These are phyloP conservation scores for Sclerodermus sp. DNA, from an alignment of 2,888 invertebrate genomes.

Conservation along the genomic window DNA sequence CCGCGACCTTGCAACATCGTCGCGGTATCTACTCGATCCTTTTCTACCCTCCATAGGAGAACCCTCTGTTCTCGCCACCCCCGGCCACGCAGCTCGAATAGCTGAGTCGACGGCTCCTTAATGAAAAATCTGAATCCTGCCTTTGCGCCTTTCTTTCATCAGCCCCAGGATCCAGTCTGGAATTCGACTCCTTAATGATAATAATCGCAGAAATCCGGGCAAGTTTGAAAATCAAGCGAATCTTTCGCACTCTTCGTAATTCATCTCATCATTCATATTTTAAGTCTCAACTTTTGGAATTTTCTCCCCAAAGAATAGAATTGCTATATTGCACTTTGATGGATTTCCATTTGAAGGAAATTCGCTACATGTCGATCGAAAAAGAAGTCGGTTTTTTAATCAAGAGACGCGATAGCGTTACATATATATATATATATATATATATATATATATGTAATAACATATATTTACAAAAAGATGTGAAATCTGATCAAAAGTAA, in stretches of 20 bases:
- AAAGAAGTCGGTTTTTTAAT: no score
- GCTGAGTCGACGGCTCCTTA: constrained; percentile 57
- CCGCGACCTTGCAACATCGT: constrained; percentile 33
- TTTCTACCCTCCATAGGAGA: constrained; percentile 20
- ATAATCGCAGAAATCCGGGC: constrained; percentile 21
- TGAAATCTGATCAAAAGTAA: no score
- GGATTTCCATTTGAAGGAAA: no score
- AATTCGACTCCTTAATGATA: constrained; percentile 26
- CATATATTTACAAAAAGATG: no score
- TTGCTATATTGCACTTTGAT: no score
- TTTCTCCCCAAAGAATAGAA: no score
- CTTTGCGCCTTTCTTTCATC: constrained; percentile 28
- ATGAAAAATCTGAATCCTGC: constrained; percentile 56
- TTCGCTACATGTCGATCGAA: no score
- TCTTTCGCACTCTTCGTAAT: no score
- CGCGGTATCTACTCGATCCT: constrained; percentile 32
- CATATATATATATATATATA: no score
- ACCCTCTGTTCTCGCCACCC: constrained; percentile 11
- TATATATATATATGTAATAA: no score
- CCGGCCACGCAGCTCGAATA: constrained; percentile 37
- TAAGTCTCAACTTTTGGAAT: not conserved
- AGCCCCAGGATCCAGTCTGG: constrained; percentile 14
- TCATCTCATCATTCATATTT: not conserved
- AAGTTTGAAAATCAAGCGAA: constrained; percentile 4
- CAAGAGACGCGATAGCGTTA: no score